A percentile compares a stretch with the other conserved stretches of the same genome.
Conservation (phyloP, 1,140 invertebrate species). For the Apis laboriosa region DNA sequence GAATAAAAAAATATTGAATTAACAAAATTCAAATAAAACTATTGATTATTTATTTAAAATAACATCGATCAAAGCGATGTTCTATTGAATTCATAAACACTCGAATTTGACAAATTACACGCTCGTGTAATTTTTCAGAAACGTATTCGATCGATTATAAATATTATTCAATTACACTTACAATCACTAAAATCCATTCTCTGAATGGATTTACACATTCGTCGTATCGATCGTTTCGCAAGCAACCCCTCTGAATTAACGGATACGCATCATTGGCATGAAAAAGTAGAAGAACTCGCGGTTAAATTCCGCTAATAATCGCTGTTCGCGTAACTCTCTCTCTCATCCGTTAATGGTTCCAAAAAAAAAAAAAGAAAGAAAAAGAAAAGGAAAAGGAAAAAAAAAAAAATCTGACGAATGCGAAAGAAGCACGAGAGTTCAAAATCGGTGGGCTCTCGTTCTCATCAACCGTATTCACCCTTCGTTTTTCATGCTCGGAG, state of each 20-base stretch:
- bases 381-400: not conserved
- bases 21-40: too few relatives aligned
- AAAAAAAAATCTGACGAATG: not conserved
- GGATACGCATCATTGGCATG: too few relatives aligned
- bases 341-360: conserved; percentile 27
- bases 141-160: too few relatives aligned
- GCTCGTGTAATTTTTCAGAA: too few relatives aligned
- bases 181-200: too few relatives aligned
- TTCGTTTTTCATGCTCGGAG: conserved; percentile 47
- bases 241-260: too few relatives aligned
- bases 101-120: too few relatives aligned
- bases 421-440: conserved; percentile 17
- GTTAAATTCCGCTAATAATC: conserved; percentile 19
- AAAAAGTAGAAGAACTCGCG: not conserved
- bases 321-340: not conserved
- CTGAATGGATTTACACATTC: too few relatives aligned
- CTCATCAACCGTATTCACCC: conserved; percentile 46
- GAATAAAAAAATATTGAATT: too few relatives aligned
- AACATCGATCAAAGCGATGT: not conserved
- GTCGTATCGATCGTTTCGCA: too few relatives aligned
- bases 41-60: not conserved
- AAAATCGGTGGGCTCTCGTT: conserved; percentile 29
- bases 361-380: not conserved
- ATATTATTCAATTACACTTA: too few relatives aligned
- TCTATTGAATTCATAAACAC: too few relatives aligned